These are phyloP conservation scores for Sebastes hubbsi DNA, from an alignment of 2,797 vertebrate species.

Conservation along the genomic window DNA sequence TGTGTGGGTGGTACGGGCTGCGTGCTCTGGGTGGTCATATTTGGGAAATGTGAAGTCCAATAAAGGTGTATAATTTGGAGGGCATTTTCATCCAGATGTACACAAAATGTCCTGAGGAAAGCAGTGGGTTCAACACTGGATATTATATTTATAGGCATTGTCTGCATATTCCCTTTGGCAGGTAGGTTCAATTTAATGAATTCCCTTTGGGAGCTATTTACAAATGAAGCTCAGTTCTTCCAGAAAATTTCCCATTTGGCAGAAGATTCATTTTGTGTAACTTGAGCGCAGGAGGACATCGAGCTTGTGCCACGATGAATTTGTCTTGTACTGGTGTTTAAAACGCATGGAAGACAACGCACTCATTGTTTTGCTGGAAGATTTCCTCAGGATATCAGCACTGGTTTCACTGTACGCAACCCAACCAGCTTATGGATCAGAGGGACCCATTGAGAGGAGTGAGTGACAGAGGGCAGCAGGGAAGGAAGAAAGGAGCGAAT, in stretches of 20 bases:
- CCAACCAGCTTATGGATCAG: constrained; percentile 41
- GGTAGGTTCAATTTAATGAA: constrained; percentile 18
- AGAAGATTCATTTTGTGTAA: constrained; percentile 4
- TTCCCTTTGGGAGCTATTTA: constrained; percentile 28
- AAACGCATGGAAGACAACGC: constrained; percentile 1
- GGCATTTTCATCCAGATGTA: constrained; percentile 68
- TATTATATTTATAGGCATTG: constrained; percentile 46
- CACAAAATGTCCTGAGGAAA: constrained; percentile 51
- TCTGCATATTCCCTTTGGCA: constrained; percentile 34
- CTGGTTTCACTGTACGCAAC: constrained; percentile 45
- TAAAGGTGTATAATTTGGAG: constrained; percentile 71
- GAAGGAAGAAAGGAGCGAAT: constrained; percentile 57
- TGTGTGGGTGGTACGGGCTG: constrained; percentile 70
- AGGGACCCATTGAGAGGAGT: constrained; percentile 26
- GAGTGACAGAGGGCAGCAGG: constrained; percentile 63
- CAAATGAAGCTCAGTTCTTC: constrained; percentile 33
- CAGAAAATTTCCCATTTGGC: constrained; percentile 33
- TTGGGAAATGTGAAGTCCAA: constrained; percentile 72
- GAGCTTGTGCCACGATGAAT: background rate
- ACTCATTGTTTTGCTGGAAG: constrained; percentile 7
- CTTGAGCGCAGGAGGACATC: constrained; percentile 15
- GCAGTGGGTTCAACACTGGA: constrained; percentile 24
- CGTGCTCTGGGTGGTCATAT: constrained; percentile 79
- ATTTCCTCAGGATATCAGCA: background rate
- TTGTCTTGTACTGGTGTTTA: background rate